These are phyloP conservation scores for Myotis findleyi DNA, from an alignment of 2,797 vertebrate species.

Conservation along the genomic window DNA sequence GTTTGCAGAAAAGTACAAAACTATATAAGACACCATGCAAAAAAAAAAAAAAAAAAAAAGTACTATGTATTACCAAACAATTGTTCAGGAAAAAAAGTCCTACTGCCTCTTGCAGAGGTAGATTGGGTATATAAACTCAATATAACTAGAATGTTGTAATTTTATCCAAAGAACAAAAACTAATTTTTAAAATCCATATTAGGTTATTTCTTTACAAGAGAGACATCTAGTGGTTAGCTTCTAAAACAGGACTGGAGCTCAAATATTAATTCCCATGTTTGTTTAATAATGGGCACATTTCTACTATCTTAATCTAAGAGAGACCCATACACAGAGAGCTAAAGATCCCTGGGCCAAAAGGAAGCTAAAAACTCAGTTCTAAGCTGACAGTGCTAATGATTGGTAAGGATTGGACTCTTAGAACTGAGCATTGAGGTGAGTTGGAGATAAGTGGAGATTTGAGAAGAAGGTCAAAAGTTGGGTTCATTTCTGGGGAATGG, in stretches of 20 bases:
- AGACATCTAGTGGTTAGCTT: conserved; percentile 86
- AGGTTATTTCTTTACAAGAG: conserved; percentile 81
- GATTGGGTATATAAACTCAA: not conserved
- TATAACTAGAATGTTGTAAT: conserved; percentile 61
- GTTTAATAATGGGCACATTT: conserved; percentile 46
- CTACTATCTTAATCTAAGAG: conserved; percentile 4
- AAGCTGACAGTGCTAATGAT: not conserved
- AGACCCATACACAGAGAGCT: not conserved
- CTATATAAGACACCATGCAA: not conserved
- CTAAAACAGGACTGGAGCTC: conserved; percentile 52
- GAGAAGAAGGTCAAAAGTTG: not conserved
- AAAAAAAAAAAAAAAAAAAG: conserved; percentile 15
- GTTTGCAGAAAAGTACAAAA: conserved; percentile 35
- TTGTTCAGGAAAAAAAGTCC: conserved; percentile 15
- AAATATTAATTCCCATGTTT: conserved; percentile 44
- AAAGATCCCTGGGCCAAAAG: conserved; percentile 1
- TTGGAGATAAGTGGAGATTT: not conserved
- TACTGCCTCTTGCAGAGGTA: not conserved
- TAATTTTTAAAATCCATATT: conserved; percentile 43
- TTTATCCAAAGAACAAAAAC: conserved; percentile 53
- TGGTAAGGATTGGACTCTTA: not conserved
- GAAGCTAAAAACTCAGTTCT: conserved; percentile 16
- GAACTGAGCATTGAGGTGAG: not conserved
- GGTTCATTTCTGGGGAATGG: not conserved
- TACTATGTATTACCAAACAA: not conserved